Conservation (phyloP, 1,140 invertebrate species). For the Leucophenga varia region DNA sequence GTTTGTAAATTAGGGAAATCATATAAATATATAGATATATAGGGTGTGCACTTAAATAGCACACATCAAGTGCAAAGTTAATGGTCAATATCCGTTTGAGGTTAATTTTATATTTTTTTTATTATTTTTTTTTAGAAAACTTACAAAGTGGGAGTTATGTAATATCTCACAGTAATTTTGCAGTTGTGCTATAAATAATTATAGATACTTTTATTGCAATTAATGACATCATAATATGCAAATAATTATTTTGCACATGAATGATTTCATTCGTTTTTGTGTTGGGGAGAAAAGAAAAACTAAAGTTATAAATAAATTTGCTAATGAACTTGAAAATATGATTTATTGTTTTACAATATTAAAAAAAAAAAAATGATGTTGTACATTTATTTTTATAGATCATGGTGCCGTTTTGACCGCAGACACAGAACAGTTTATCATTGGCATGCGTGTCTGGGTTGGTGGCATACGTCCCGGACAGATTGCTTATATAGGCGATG, state of each 20-base stretch:
- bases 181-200: too few species aligned
- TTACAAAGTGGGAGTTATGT: too few species aligned
- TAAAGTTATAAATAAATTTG: too few species aligned
- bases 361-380: conserved; percentile 21
- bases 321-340: conserved; percentile 16
- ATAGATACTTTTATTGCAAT: too few species aligned
- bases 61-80: too few species aligned
- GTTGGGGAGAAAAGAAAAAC: too few species aligned
- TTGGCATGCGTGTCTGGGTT: conserved; percentile 93
- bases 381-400: conserved; percentile 61
- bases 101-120: too few species aligned
- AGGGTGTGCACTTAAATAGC: too few species aligned
- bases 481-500: conserved; percentile 98
- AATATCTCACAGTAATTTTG: background rate
- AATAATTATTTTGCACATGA: conserved; percentile 13
- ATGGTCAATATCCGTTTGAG: conserved; percentile 34
- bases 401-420: conserved; percentile 81
- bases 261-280: too few species aligned
- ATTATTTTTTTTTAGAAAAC: too few species aligned
- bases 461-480: conserved; percentile 91
- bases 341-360: conserved; percentile 9
- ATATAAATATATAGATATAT: too few species aligned
- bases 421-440: conserved; percentile 93
- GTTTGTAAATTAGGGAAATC: too few species aligned
- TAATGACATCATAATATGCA: conserved; percentile 40